A percentile compares a stretch with the other conserved stretches of the same genome.
Evolutionary conservation across 2,888 invertebrate species (phyloP).

Genomic region (Epinotia nisella): DNA sequence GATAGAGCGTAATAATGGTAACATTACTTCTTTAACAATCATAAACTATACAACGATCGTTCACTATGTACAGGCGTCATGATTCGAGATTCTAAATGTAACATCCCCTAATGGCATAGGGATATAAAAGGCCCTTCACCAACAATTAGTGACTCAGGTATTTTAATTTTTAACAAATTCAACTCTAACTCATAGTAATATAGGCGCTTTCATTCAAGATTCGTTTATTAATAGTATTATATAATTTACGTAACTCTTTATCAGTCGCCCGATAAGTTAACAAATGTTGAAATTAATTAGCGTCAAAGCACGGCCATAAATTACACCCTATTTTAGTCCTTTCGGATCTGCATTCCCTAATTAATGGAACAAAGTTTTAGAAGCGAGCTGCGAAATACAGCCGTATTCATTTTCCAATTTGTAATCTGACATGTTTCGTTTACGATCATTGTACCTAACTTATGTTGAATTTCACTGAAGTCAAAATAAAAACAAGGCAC

Average conservation of each 20-base stretch:
- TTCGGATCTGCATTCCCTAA: conserved; percentile 25
- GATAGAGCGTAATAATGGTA: background rate
- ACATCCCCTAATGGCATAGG: background rate
- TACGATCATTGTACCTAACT: background rate
- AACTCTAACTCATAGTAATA: background rate
- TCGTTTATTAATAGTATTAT: conserved; percentile 19
- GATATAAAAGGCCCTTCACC: background rate
- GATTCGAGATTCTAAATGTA: no score
- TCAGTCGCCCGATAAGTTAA: conserved; percentile 48
- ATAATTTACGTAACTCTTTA: conserved; percentile 33
- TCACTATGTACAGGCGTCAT: no score
- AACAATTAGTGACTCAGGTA: no score
- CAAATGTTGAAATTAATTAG: conserved; percentile 75
- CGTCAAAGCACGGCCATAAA: conserved; percentile 68
- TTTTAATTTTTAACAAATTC: background rate
- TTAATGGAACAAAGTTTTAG: conserved; percentile 37
- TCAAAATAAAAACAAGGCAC: no score
- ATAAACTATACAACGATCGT: no score
- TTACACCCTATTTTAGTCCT: conserved; percentile 51
- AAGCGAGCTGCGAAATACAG: conserved; percentile 14
- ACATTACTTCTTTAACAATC: background rate
- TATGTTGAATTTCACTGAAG: no score
- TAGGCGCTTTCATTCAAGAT: background rate
- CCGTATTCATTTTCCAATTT: conserved; percentile 1
- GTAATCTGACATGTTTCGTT: background rate